Conservation (phyloP, 2,797 vertebrate species). For the Erethizon dorsatum region DNA sequence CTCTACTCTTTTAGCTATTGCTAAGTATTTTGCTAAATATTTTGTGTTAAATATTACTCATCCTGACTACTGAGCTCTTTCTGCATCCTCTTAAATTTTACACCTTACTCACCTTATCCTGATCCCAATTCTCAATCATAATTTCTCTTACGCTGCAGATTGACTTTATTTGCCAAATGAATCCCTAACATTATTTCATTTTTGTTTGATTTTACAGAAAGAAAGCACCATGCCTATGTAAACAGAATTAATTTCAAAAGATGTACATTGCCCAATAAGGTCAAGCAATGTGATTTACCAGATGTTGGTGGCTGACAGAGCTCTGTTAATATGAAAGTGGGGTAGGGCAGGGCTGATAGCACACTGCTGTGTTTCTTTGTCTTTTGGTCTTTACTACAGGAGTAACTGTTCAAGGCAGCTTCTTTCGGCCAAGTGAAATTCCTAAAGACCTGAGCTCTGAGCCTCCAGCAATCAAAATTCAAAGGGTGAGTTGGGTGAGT, state of each 20-base stretch:
- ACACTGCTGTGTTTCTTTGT: neutral
- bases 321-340: neutral
- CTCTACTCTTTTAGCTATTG: neutral
- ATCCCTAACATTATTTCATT: neutral
- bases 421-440: neutral
- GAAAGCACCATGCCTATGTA: neutral
- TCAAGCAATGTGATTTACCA: neutral
- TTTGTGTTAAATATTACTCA: neutral
- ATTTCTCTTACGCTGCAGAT: neutral
- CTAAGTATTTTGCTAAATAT: neutral
- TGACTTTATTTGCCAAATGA: neutral
- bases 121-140: neutral
- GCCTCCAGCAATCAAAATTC: neutral
- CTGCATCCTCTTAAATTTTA: neutral
- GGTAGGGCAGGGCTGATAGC: neutral
- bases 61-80: neutral
- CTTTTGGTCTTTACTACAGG: neutral
- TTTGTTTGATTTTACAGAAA: neutral
- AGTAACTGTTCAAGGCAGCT: neutral
- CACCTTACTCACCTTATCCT: neutral
- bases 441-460: neutral
- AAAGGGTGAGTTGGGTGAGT: neutral
- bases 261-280: neutral
- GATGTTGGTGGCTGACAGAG: neutral
- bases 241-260: conserved; percentile 44